Base-by-base conservation (phyloP, 2,888 invertebrate species). In the Ligdia adustata region DNA sequence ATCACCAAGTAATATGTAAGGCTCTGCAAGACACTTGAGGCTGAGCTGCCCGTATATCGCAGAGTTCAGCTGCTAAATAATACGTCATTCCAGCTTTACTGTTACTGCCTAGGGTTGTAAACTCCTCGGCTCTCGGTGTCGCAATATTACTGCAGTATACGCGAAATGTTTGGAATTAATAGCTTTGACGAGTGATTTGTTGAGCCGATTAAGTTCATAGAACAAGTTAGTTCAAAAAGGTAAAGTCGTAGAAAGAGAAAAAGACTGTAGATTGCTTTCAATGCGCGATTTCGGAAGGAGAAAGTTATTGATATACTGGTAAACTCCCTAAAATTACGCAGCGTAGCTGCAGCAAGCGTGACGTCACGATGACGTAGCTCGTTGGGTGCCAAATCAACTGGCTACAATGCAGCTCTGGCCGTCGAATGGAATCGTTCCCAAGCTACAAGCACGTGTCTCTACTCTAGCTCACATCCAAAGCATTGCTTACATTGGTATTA, bases 381-480 rank as follows among this genome's bases (percentile, higher is more conserved):
- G 26, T 2, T 4, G 4, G 28, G 16, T 49, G 48, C 43, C 48
- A 49, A 49, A 27, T 43, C 4, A 33, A 14, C 46, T 32, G 22
- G 34, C 32, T 32, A 31, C 33, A 40, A 29, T 40, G 46, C 35
- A 40, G 31, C 35, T 24, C 46, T 40, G 40, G 46, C 40, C 24
- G 22, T 7, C 2, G 22, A n/a, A n/a, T 15, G 35, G 40, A 31
- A 34, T 40, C 39, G 24, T 34, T 39, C 28, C 13, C 38, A 33
- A 44, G 22, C 22, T 22, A 16, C 3, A 3, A 16, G n/a, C 3
- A 16, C 16, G 16, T 16, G 16, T 16, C 16, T 16, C 3, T 3
- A 5, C 16, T 16, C 3, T 16, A 16, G 16, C 16, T 16, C 16
- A 16, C 3, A 16, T 16, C 32, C 20, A 27, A 45, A 14, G 27